Percentiles rank a stretch among this genome's conserved stretches.
Conservation (phyloP, 2,888 invertebrate genomes). For the Stratiomys singularior region DNA sequence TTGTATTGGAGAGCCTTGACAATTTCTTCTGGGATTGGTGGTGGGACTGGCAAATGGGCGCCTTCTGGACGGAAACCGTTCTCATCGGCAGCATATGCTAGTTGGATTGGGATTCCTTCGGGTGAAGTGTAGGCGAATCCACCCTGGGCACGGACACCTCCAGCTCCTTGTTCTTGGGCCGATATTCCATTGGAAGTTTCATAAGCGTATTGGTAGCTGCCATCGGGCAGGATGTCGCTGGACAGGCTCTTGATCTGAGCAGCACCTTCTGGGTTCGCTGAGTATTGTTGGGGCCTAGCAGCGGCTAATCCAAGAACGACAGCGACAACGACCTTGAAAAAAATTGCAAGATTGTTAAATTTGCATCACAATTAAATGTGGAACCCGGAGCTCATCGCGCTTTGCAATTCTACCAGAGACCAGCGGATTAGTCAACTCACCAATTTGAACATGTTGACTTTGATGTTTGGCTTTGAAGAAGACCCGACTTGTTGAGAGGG, state of each 20-base stretch:
- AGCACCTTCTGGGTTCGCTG: slow-evolving; percentile 30
- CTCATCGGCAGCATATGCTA: slow-evolving; percentile 35
- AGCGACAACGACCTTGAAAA: slow-evolving; percentile 31
- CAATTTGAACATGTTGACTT: slow-evolving; percentile 44
- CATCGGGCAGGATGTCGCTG: slow-evolving; percentile 37
- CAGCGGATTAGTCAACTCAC: slow-evolving; percentile 30
- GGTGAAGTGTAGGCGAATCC: slow-evolving; percentile 33
- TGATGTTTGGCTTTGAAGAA: slow-evolving; percentile 23
- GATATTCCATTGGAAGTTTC: slow-evolving; percentile 39
- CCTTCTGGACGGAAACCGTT: slow-evolving; percentile 44
- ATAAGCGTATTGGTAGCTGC: slow-evolving; percentile 33
- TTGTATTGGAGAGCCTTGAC: slow-evolving; percentile 30
- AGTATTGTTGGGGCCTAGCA: slow-evolving; percentile 23
- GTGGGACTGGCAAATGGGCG: slow-evolving; percentile 40
- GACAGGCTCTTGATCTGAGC: slow-evolving; percentile 37
- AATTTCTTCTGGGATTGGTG: slow-evolving; percentile 42
- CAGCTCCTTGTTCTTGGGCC: slow-evolving; percentile 43
- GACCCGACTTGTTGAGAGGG: slow-evolving; percentile 23
- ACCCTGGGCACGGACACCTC: slow-evolving; percentile 35
- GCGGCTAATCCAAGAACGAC: slow-evolving; percentile 32
- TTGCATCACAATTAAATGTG: slow-evolving; percentile 8
- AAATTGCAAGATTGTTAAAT: slow-evolving; percentile 2
- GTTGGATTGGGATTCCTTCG: slow-evolving; percentile 40
- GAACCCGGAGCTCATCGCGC: not conserved
- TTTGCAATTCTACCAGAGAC: not conserved